Evolutionary conservation across 1,140 invertebrate species (phyloP).

Genomic region (Andricus grossulariae): DNA sequence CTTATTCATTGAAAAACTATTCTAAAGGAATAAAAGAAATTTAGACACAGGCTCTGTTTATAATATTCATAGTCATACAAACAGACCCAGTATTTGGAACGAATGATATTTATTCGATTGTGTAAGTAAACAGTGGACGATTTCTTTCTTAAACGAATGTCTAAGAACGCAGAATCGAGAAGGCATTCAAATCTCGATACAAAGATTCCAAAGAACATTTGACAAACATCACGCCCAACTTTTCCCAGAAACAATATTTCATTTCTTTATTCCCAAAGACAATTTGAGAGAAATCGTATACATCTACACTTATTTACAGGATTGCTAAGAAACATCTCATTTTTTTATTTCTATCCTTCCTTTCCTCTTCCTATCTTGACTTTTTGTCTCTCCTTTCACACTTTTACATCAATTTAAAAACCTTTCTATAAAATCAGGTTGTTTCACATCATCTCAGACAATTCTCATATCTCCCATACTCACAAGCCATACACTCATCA

Average conservation of each 20-base stretch:
- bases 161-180: constrained; percentile 21
- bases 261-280: constrained; percentile 8
- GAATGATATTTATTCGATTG: constrained; percentile 73
- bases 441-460: neutral
- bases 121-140: constrained; percentile 65
- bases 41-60: too few species aligned
- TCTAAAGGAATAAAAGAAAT: too few species aligned
- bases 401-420: constrained; percentile 14
- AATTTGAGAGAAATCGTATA: constrained; percentile 36
- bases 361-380: too few species aligned
- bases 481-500: neutral
- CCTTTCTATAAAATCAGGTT: neutral
- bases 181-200: constrained; percentile 29
- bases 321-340: constrained; percentile 32
- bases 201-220: neutral
- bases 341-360: neutral
- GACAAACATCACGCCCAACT: neutral
- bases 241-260: constrained; percentile 28
- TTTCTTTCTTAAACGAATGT: constrained; percentile 15
- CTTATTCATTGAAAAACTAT: too few species aligned
- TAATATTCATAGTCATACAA: neutral
- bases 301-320: constrained; percentile 45
- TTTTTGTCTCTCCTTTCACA: neutral
- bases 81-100: constrained; percentile 55
- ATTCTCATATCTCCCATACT: neutral